Evolutionary conservation across 2,888 invertebrate genomes (phyloP), one percentile per base, ranked within the genome.

Genomic region (Amorpha juglandis): DNA sequence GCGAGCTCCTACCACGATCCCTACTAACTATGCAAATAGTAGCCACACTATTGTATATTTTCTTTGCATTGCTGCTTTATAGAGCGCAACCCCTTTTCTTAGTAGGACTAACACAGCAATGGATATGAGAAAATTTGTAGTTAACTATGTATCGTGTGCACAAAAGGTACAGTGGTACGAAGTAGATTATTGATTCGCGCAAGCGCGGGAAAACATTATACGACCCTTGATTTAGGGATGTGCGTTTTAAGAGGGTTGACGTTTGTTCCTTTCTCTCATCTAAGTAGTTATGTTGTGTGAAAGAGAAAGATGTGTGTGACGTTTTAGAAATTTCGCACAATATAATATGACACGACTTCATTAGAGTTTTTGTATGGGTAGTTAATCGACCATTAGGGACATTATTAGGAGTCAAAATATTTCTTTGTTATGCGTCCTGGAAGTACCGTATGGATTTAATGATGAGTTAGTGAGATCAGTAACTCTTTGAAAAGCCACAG

Each of bases 111-210:
- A 78, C 62, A 12, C 68, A 74, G 81, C 78, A 75, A 81, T 86
- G 86, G 27, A n/a, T 62, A 67, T 0, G 0, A 6, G 63, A 63
- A 33, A 6, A 11, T 3, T 8, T 27, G 0, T 19, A 33, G 0
- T 3, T 19, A 38, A 7, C 42, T n/a, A 58, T 7, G 38, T 19
- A 0, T 50, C 1, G 6, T 14, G 9, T 9, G n/a, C 16, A 21
- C 48, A 65, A 68, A 45, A 67, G 62, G 68, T 71, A 67, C 51
- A 71, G 53, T 77, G 72, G 75, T 87, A 75, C 65, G 62, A 75
- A 80, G 74, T 62, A 72, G 62, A 74, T 80, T 92, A 92, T 92
- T 85, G 92, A 92, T 92, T 89, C 80, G 82, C 92, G 92, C 90
- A 90, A 76, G 92, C 92, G 92, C 88, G 80, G 73, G 77, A 78